Evolutionary conservation across 64 coral and sea anemone species (phyloP).

Genomic region (Pocillopora damicornis): DNA sequence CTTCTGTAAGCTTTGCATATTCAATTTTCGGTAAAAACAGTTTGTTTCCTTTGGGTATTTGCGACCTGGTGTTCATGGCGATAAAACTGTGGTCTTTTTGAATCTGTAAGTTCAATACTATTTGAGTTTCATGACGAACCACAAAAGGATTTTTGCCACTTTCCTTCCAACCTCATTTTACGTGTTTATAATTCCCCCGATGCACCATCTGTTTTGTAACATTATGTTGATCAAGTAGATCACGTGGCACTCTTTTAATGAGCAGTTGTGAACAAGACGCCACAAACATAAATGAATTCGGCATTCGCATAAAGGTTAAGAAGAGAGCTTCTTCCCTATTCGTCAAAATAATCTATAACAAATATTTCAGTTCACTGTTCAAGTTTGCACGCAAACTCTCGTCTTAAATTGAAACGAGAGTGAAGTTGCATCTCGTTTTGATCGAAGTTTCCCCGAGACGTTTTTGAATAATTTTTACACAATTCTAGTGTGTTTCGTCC

Average conservation of each 20-base stretch:
- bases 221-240: constrained; percentile 25
- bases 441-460: background rate
- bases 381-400: background rate
- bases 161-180: constrained; percentile 18
- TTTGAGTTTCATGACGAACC: background rate
- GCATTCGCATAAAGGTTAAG: background rate
- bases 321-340: background rate
- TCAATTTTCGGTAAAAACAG: constrained; percentile 62
- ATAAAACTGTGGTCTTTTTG: background rate
- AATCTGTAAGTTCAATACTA: background rate
- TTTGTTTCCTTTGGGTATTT: constrained; percentile 36
- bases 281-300: background rate
- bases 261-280: background rate
- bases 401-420: background rate
- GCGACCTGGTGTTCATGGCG: constrained; percentile 6
- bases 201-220: constrained; percentile 29
- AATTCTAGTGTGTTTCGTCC: background rate
- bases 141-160: constrained; percentile 6
- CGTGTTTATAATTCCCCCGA: constrained; percentile 29
- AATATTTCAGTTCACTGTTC: background rate
- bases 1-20: constrained; percentile 31
- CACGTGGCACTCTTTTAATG: background rate
- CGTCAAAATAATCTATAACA: background rate
- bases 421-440: background rate
- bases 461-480: background rate